These are phyloP conservation scores for Staurois parvus DNA, from an alignment of 2,797 vertebrate species.

Conservation along the genomic window DNA sequence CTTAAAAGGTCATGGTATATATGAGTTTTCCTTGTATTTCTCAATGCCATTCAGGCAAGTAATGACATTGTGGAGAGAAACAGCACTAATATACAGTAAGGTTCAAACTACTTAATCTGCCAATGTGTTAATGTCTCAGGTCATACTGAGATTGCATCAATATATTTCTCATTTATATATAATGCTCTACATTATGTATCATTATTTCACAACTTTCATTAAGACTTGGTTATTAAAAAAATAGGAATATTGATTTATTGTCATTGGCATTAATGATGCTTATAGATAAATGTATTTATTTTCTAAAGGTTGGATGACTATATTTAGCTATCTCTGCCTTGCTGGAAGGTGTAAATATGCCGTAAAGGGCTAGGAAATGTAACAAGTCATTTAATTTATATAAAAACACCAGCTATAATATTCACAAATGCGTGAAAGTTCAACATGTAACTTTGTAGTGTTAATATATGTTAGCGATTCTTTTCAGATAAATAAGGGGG, in stretches of 20 bases:
- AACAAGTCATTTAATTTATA: neutral
- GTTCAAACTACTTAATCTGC: neutral
- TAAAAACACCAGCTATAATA: no score
- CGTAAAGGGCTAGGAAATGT: neutral
- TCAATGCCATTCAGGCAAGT: neutral
- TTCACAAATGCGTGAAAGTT: no score
- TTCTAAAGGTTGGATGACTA: neutral
- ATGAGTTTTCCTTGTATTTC: constrained; percentile 11
- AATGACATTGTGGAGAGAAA: neutral
- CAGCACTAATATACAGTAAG: neutral
- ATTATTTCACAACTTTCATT: neutral
- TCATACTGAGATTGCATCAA: neutral
- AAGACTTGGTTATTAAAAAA: constrained; percentile 2
- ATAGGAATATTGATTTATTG: neutral
- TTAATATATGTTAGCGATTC: no score
- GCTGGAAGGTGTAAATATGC: neutral
- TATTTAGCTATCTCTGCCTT: neutral
- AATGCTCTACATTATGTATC: neutral
- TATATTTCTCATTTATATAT: neutral
- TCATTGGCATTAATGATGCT: constrained; percentile 4
- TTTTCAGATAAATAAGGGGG: no score
- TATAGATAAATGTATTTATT: constrained; percentile 3
- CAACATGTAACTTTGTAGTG: no score
- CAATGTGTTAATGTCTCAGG: neutral
- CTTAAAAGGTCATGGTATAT: constrained; percentile 15